Percentiles rank a stretch among this genome's conserved stretches.
These are phyloP conservation scores for Lysandra bellargus DNA, from an alignment of 2,888 invertebrate species.

Conservation along the genomic window DNA sequence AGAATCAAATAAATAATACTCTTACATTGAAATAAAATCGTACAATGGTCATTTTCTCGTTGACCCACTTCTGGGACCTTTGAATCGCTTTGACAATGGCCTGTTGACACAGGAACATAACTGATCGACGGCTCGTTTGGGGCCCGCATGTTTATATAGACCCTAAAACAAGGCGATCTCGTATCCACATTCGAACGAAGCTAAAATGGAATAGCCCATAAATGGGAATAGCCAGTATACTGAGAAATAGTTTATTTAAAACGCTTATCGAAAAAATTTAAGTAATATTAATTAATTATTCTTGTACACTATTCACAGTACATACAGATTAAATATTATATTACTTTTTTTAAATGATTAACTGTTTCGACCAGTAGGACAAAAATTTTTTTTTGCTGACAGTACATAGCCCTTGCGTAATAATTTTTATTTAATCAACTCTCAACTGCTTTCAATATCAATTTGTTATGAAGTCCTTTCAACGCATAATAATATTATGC, in stretches of 20 bases:
- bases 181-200: background rate
- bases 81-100: conserved; percentile 71
- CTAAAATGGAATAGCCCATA: conserved; percentile 9
- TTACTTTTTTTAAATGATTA: background rate
- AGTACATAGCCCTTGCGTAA: too few species aligned
- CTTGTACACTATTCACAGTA: too few species aligned
- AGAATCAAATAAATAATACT: background rate
- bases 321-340: too few species aligned
- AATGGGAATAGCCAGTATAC: background rate
- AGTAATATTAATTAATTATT: too few species aligned
- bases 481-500: conserved; percentile 40
- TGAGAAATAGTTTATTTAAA: background rate
- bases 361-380: background rate
- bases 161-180: conserved; percentile 41
- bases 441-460: conserved; percentile 35
- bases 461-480: conserved; percentile 39
- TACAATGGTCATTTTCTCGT: conserved; percentile 31
- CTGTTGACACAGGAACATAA: conserved; percentile 71
- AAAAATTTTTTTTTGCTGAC: background rate
- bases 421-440: background rate
- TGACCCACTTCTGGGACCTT: conserved; percentile 75
- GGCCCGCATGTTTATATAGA: conserved; percentile 60
- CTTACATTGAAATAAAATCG: conserved; percentile 22
- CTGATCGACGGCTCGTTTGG: conserved; percentile 60
- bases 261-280: too few species aligned